These are phyloP conservation scores for Balearica regulorum DNA, from an alignment of 2,797 vertebrate species.

Conservation along the genomic window DNA sequence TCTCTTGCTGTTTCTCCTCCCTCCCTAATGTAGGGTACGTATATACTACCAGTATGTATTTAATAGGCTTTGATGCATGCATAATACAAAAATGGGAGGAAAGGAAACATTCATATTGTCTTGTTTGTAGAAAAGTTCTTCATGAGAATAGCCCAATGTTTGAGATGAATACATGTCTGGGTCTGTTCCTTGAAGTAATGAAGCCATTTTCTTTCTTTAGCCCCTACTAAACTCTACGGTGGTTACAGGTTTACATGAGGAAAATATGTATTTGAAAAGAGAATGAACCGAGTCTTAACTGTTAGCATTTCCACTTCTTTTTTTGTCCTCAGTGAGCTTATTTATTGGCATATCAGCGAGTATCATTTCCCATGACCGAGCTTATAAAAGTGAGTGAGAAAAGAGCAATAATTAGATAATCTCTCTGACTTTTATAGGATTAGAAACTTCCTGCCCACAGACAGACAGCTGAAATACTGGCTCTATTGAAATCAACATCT, in stretches of 20 bases:
- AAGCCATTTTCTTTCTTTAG: neutral
- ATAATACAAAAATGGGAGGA: neutral
- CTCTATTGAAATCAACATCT: neutral
- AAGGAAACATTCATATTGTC: neutral
- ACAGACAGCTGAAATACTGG: neutral
- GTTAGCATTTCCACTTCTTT: neutral
- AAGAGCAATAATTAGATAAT: constrained; percentile 31
- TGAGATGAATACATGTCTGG: neutral
- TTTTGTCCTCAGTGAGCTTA: neutral
- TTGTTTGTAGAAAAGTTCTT: neutral
- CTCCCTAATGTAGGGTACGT: neutral
- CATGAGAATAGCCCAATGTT: neutral
- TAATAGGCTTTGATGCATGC: neutral
- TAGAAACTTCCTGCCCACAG: constrained; percentile 3
- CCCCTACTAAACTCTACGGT: neutral
- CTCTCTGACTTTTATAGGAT: neutral
- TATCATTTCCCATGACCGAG: neutral
- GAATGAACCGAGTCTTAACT: neutral
- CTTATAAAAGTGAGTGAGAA: neutral
- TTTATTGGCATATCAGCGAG: neutral
- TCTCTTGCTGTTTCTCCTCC: neutral
- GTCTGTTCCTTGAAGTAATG: neutral
- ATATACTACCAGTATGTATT: neutral
- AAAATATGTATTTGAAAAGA: neutral
- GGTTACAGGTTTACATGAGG: neutral